Conservation (phyloP, 2,888 invertebrate genomes). For the Eupithecia inturbata region DNA sequence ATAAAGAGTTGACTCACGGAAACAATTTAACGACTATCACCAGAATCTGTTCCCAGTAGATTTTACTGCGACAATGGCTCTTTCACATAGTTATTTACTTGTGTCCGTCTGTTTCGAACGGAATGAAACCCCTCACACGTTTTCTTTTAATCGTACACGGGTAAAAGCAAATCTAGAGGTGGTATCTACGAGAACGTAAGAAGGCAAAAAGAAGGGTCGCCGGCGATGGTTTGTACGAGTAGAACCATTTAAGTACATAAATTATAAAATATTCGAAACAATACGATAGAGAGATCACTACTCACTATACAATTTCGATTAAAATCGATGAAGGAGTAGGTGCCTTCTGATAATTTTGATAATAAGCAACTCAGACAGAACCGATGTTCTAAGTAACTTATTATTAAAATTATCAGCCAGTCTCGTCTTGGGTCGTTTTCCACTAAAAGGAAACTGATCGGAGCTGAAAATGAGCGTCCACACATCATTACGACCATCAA, state of each 20-base stretch:
- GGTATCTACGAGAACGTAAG: not conserved
- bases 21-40: slow-evolving; percentile 58
- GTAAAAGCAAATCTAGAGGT: slow-evolving; percentile 1
- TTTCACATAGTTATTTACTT: slow-evolving; percentile 65
- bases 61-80: slow-evolving; percentile 66
- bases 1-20: slow-evolving; percentile 45
- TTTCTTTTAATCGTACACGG: slow-evolving; percentile 36
- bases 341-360: no score
- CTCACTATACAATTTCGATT: not conserved
- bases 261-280: not conserved
- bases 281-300: not conserved
- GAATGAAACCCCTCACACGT: slow-evolving; percentile 47
- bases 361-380: no score
- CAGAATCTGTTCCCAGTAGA: slow-evolving; percentile 58
- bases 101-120: slow-evolving; percentile 46
- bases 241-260: not conserved
- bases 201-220: no score
- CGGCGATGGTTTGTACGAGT: not conserved
- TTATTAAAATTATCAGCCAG: no score
- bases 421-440: no score
- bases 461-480: not conserved
- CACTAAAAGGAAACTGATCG: not conserved
- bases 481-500: no score
- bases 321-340: no score
- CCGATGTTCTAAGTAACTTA: not conserved